Evolutionary conservation across 2,113 vertebrate genomes (phyloP).

Genomic region (Pseudorectes ferrugineus): DNA sequence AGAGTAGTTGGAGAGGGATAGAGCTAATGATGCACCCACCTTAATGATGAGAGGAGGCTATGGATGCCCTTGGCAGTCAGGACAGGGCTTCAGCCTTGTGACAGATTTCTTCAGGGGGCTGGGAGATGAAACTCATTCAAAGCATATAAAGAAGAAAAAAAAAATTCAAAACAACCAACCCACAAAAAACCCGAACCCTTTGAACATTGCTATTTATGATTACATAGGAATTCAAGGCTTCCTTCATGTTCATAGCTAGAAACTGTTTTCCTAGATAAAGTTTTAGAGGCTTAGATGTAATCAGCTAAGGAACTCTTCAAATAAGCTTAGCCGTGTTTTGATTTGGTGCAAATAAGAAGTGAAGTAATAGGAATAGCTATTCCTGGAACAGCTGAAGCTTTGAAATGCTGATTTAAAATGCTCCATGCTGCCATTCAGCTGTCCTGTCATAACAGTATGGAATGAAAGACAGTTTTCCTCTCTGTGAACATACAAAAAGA

Average conservation of each 20-base stretch:
- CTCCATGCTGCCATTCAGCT: neutral
- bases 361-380: conserved; percentile 46
- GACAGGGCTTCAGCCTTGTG: neutral
- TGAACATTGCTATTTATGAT: conserved; percentile 1
- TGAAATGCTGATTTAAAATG: conserved; percentile 50
- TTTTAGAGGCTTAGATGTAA: conserved; percentile 36
- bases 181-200: accelerated
- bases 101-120: neutral
- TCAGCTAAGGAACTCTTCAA: conserved; percentile 50
- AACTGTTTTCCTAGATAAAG: conserved; percentile 25
- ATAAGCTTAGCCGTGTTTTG: neutral
- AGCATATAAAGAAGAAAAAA: neutral
- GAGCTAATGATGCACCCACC: neutral
- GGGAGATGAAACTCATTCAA: neutral
- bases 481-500: neutral
- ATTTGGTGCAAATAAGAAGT: conserved; percentile 42
- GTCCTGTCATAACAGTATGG: neutral
- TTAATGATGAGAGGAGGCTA: neutral
- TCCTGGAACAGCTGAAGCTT: conserved; percentile 40
- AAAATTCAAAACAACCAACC: neutral
- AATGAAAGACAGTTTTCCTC: neutral
- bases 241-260: neutral
- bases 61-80: neutral
- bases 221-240: neutral
- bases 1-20: neutral